Evolutionary conservation across 2,113 vertebrate genomes (phyloP).

Genomic region (Pseudolaguvia tuberculata): DNA sequence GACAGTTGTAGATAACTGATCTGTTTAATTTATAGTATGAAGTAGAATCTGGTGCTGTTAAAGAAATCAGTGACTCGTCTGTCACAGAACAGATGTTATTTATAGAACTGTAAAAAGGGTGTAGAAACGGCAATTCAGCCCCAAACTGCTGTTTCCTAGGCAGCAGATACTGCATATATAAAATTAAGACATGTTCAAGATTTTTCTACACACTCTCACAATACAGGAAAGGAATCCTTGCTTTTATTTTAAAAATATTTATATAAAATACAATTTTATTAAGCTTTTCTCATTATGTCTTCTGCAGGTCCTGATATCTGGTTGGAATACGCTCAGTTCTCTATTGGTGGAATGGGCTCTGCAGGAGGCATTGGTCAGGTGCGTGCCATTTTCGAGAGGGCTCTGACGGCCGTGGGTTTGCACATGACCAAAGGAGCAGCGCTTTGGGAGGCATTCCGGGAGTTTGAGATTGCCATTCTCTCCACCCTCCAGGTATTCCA

Average conservation of each 20-base stretch:
- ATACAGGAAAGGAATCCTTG: background rate
- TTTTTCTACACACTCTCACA: background rate
- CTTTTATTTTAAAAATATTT: background rate
- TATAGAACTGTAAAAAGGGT: background rate
- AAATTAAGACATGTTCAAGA: background rate
- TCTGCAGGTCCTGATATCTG: slow-evolving; percentile 91
- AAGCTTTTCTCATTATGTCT: background rate
- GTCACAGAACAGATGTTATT: background rate
- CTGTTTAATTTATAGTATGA: background rate
- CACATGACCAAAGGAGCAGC: slow-evolving; percentile 88
- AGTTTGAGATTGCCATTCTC: slow-evolving; percentile 91
- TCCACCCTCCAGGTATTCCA: slow-evolving; percentile 83
- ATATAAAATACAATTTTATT: no score
- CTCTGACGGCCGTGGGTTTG: slow-evolving; percentile 83
- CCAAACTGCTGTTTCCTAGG: background rate
- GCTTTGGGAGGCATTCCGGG: slow-evolving; percentile 91
- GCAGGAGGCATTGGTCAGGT: slow-evolving; percentile 86
- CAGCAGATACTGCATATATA: background rate
- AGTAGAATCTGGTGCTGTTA: no score
- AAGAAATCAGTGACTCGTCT: background rate
- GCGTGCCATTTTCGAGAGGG: slow-evolving; percentile 84
- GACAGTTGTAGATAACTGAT: background rate
- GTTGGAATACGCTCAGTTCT: slow-evolving; percentile 96
- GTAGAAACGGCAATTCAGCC: background rate
- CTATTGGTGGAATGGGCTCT: slow-evolving; percentile 89